phyloP scores from a whole-genome alignment of 2,888 invertebrate species.

The Glaucopsyche alexis region DNA sequence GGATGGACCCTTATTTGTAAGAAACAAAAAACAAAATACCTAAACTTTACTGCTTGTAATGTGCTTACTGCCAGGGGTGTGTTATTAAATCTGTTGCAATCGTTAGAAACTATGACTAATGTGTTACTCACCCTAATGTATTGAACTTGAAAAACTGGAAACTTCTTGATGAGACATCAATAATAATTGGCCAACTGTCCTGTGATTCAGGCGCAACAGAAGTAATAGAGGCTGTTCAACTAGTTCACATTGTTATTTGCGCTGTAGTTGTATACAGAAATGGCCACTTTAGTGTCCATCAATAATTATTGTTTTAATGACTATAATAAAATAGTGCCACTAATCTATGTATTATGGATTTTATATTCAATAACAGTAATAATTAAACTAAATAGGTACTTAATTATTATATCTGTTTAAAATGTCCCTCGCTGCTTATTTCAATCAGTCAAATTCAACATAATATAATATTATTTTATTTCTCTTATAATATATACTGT shows the following conservation, averaged over 20 bases:
- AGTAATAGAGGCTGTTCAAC: neutral
- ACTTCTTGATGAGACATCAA: slow-evolving; percentile 20
- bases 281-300: neutral
- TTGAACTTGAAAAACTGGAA: slow-evolving; percentile 11
- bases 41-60: neutral
- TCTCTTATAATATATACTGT: too few species aligned
- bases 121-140: slow-evolving; percentile 13
- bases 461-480: too few species aligned
- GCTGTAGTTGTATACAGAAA: neutral
- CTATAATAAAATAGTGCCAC: neutral
- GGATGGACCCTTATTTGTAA: too few species aligned
- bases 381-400: slow-evolving; percentile 1
- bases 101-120: slow-evolving; percentile 13
- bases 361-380: neutral
- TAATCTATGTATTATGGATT: neutral
- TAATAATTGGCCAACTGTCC: slow-evolving; percentile 15
- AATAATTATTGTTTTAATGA: neutral
- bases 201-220: slow-evolving; percentile 1
- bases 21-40: neutral
- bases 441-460: too few species aligned
- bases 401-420: neutral
- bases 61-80: neutral
- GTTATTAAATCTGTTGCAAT: slow-evolving; percentile 22
- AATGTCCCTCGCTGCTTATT: too few species aligned
- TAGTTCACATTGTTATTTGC: neutral